Base-by-base conservation (phyloP, 1,140 invertebrate genomes). In the Trinorchestia longiramus region DNA sequence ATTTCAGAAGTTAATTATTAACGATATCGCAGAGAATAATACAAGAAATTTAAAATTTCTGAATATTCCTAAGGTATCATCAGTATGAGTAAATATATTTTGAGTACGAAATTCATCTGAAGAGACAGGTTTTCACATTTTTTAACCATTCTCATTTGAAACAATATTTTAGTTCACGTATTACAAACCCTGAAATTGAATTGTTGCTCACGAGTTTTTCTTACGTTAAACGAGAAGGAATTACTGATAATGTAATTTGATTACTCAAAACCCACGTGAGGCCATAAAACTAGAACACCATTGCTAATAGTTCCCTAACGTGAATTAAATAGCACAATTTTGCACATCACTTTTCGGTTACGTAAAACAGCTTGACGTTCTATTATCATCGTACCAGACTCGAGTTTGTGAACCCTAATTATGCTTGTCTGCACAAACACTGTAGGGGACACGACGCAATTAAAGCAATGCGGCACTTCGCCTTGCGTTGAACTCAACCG, bases 381-480 rank as follows among this genome's bases (percentile, higher is more conserved):
- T 77, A 36, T 28, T 3, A 77, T 77, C 62, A 77, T 36, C 88
- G 88, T 41, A 28, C 41, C 41, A 42, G 88, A 41, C 28, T 90
- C 23, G 41, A 43, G 88, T 3, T 28, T 19, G n/a, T 11, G 88
- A 90, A 90, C 88, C 43, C 36, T 28, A 42, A 90, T 43, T 43
- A 90, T 42, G 88, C 36, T 47, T 94, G 92, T 94, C 92, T 47
- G 92, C 92, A 94, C 92, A 47, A 94, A 94, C 44, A 47, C 92
- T 45, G 41, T 23, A 40, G 44, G 44, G 6, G 92, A 94, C 92
- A 94, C 92, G 92, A 94, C 92, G 92, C 92, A 94, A 94, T 94
- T 94, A 47, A 47, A 8, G 92, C 92, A 94, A 94, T 94, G 92
- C 92, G 8, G 43, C 11, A 44, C 44, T 94, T n/a, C 43, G 40